A percentile compares a stretch with the other conserved stretches of the same genome.
Conservation (phyloP, 2,888 invertebrate genomes). For the Gortyna flavago region DNA sequence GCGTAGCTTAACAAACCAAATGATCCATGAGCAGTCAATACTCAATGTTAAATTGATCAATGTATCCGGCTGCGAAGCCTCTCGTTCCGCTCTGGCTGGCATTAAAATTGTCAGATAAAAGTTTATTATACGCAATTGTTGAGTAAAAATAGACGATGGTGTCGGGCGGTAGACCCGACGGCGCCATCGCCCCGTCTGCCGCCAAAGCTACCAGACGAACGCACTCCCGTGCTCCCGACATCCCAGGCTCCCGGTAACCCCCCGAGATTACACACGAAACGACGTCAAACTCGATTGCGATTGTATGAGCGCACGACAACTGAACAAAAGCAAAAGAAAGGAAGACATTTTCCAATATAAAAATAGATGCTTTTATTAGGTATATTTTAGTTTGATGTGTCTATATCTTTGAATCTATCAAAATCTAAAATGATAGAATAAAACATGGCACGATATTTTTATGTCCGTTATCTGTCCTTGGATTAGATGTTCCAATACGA, state of each 20-base stretch:
- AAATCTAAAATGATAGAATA: not conserved
- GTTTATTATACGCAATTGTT: slow-evolving; percentile 67
- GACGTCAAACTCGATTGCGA: slow-evolving; percentile 71
- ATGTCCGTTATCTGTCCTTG: not conserved
- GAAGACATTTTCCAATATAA: slow-evolving; percentile 17
- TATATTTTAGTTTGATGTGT: slow-evolving; percentile 14
- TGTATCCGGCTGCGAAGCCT: slow-evolving; percentile 37
- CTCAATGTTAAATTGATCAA: slow-evolving; percentile 30
- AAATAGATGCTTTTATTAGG: slow-evolving; percentile 24
- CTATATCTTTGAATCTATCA: not conserved
- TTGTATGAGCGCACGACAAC: slow-evolving; percentile 52
- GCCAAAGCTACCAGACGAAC: slow-evolving; percentile 66
- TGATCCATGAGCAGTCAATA: slow-evolving; percentile 24
- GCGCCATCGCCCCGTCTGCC: slow-evolving; percentile 74
- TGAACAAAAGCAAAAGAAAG: slow-evolving; percentile 36
- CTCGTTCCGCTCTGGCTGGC: slow-evolving; percentile 35
- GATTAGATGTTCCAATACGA: not conserved
- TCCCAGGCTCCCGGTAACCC: slow-evolving; percentile 68
- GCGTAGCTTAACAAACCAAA: slow-evolving; percentile 11
- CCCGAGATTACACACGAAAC: slow-evolving; percentile 71
- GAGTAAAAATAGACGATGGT: slow-evolving; percentile 72
- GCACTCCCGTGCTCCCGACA: slow-evolving; percentile 55
- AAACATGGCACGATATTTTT: slow-evolving; percentile 8
- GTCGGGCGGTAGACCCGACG: slow-evolving; percentile 81
- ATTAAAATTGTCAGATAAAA: slow-evolving; percentile 57